Evolutionary conservation across 1,140 invertebrate species (phyloP), one percentile per base, ranked within the genome.

Genomic region (Diorhabda carinulata): DNA sequence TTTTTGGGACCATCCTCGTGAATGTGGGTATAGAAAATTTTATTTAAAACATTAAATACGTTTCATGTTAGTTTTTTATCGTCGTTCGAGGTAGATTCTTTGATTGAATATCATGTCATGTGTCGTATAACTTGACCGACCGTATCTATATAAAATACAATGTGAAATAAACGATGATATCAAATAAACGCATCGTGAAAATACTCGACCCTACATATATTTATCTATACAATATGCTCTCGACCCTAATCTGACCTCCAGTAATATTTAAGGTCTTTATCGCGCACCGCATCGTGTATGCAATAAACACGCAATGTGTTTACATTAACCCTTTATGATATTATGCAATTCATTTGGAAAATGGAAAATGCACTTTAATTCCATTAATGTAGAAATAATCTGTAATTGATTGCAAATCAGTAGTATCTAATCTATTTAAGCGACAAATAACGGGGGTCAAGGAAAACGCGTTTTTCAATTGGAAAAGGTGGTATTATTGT

Each of bases 341-440:
- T 70, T 70, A 70, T 70, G 69, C 69, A 70, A 62, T 70, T 66
- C 69, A 70, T 70, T 70, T 70, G 61, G 69, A 70, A 70, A 70
- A 70, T 64, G 47, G 63, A 64, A 64, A 64, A 25, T 70, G 69
- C 69, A 70, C 66, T 70, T 66, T 63, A 57, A 66, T 67, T 71
- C 58, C 63, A 64, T 8, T 64, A 64, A 64, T 64, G 63, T 44
- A 47, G 7, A 45, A 44, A 64, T 64, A 64, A 64, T 64, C 63
- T 64, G 63, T 64, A 64, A 64, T 64, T 64, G 63, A 64, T 64
- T 64, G 47, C 63, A 64, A 64, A 64, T 64, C 63, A 57, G 7
- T 64, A 57, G 52, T 25, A 25, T 25, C 63, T 64, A 64, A 64
- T 64, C 63, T 64, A 64, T 52, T 25, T 25, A 25, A 25, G 25